Base-by-base conservation (phyloP, 2,113 vertebrate genomes). In the Haliaeetus leucogaster region DNA sequence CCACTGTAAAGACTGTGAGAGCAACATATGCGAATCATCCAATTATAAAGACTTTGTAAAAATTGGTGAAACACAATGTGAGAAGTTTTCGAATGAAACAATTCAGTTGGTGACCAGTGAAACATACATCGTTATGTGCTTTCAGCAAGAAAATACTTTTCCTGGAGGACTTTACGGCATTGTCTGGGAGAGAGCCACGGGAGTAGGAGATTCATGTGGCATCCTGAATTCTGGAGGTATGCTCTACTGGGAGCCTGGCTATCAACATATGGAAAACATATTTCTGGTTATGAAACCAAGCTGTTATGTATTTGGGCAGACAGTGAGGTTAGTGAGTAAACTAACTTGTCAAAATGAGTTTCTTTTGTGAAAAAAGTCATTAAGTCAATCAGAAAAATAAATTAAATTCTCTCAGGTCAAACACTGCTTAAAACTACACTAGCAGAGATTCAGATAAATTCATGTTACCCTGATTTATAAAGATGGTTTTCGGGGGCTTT, bases 21-120 rank as follows among this genome's bases (percentile, higher is more conserved):
- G 3, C 7, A 7, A 32, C 2, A 0, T 0, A 1, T 72, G 77
- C 5, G 0, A 32, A 11, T 0, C 0, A 13, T 3, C 1, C 0
- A 0, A 1, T 34, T 91, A 67, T 1, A 0, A 7, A 30, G 2
- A 0, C 2, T 94, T 11, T 8, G 2, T 0, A 2, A 47, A 0
- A 67, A 82, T 97, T 0, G n/a, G 4, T 71, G 14, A 68, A 56
- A 87, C 73, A 4, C 2, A 43, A 67, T 3, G 2, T 1, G 1
- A 13, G 10, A 2, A 0, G 0, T 59, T 78, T 74, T 50, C 63
- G n/a, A 36, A 50, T 74, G 22, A 11, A 62, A 1, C 0, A 3
- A 16, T 52, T 71, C 9, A 63, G 1, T 2, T 94, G 72, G 6
- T 4, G 83, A 36, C 3, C 23, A 26, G 0, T 0, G 2, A 82